Evolutionary conservation across 2,113 vertebrate species (phyloP).

Genomic region (Microtus oregoni): DNA sequence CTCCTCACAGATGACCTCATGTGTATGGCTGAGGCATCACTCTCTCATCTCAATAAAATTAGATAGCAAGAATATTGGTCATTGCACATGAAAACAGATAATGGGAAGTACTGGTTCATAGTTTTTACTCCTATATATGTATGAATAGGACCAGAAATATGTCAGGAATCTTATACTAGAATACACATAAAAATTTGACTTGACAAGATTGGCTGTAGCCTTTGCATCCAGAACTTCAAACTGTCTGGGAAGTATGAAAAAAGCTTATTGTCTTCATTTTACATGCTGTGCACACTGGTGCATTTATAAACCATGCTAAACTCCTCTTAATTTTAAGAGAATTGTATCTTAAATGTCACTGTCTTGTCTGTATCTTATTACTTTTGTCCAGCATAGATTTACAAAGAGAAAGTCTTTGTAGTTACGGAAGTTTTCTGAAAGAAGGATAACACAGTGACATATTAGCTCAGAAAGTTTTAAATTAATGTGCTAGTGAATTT

Average conservation of each 20-base stretch:
- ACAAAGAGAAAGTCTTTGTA: not conserved
- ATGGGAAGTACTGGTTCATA: not conserved
- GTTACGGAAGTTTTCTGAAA: conserved; percentile 22
- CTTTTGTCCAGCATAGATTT: not conserved
- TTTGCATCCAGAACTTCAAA: not conserved
- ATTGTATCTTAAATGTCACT: conserved; percentile 57
- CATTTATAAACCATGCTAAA: not conserved
- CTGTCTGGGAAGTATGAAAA: not conserved
- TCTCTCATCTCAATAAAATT: conserved; percentile 92
- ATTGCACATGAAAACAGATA: not conserved
- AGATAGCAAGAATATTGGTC: conserved; percentile 87
- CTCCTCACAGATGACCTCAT: conserved; percentile 88
- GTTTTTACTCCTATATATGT: conserved; percentile 38
- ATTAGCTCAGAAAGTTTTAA: not conserved
- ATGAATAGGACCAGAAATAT: not conserved
- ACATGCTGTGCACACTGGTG: not conserved
- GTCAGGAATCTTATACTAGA: not conserved
- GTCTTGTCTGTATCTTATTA: not conserved
- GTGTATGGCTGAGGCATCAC: conserved; percentile 90
- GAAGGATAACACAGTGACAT: not conserved
- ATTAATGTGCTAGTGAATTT: not conserved
- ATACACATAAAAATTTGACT: not conserved
- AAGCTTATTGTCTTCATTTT: not conserved
- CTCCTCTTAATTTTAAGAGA: not conserved
- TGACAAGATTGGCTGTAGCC: not conserved